Base-by-base conservation (phyloP, 1,140 invertebrate genomes). In the Drosophila sucinea region DNA sequence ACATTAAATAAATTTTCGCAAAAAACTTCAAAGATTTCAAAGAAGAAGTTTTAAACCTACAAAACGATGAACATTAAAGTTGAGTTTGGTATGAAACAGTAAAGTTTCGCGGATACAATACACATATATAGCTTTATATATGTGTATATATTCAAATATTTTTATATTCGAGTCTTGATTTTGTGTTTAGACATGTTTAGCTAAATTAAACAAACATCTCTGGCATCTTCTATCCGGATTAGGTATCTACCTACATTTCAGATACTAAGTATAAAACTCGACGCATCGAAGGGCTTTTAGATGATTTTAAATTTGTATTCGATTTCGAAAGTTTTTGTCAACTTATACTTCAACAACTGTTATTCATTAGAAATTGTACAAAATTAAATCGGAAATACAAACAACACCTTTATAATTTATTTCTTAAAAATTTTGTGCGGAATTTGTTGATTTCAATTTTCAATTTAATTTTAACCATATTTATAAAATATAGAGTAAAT, bases 91-190 rank as follows among this genome's bases (percentile, higher is more conserved):
- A 82, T 70, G n/a, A n/a, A 41, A 1, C n/a, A 41, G n/a, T 41
- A 41, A 70, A 81, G 78, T 67, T 70, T 73, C 68, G 80, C 73
- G 66, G 56, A 85, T 80, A 74, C 56, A 65, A 62, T 23, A 41
- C 23, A 62, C 23, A 57, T 25, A 57, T 25, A 57, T 57, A 25
- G 27, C 1, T 47, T 44, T 35, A 56, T 4, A 35, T 33, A 25
- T 57, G 57, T 56, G 29, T 29, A 65, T 61, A 63, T 40, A 30
- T 68, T 30, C 35, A 64, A 32, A 23, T 17, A 44, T 61, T 5
- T 23, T 3, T 60, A 60, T 17, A 61, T 41, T 41, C 40, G 40
- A 41, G 1, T 17, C 11, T 41, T 4, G 7, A 51, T 8, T 51
- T 27, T 51, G 7, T 51, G 25, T 51, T 51, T 51, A 25, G 1